Evolutionary conservation across 2,113 vertebrate species (phyloP).

Genomic region (Dunckerocampus dactyliophorus): DNA sequence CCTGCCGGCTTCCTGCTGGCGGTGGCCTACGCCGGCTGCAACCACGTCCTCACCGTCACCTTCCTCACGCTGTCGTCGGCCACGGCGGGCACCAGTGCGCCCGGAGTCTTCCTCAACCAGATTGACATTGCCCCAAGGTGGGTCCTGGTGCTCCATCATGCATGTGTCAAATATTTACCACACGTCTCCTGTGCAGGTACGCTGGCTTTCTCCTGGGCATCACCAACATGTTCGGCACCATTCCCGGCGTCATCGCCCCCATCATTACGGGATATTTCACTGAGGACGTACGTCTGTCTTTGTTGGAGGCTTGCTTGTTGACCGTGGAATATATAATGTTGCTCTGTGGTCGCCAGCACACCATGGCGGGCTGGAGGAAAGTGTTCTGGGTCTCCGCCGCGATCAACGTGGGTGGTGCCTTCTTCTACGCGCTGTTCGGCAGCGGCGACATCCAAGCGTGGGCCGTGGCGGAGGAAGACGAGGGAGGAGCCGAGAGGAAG

Average conservation of each 20-base stretch:
- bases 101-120: conserved; percentile 78
- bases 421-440: conserved; percentile 65
- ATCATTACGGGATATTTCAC: conserved; percentile 67
- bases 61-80: conserved; percentile 67
- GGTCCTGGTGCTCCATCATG: not conserved
- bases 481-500: conserved; percentile 10
- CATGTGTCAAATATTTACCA: not conserved
- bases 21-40: conserved; percentile 64
- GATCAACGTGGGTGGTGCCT: conserved; percentile 58
- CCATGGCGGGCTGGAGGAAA: conserved; percentile 68
- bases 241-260: conserved; percentile 70
- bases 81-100: conserved; percentile 51
- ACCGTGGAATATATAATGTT: not conserved
- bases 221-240: conserved; percentile 75
- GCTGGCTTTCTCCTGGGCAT: conserved; percentile 74
- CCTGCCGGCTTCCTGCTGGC: conserved; percentile 59
- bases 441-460: conserved; percentile 69
- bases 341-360: conserved; percentile 52
- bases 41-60: conserved; percentile 56
- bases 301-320: not conserved
- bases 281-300: conserved; percentile 52
- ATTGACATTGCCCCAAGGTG: conserved; percentile 79
- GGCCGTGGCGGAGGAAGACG: conserved; percentile 54
- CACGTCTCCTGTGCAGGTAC: conserved; percentile 41
- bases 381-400: conserved; percentile 69